These are phyloP conservation scores for Bombus confusus DNA, from an alignment of 1,140 invertebrate genomes.

Conservation along the genomic window DNA sequence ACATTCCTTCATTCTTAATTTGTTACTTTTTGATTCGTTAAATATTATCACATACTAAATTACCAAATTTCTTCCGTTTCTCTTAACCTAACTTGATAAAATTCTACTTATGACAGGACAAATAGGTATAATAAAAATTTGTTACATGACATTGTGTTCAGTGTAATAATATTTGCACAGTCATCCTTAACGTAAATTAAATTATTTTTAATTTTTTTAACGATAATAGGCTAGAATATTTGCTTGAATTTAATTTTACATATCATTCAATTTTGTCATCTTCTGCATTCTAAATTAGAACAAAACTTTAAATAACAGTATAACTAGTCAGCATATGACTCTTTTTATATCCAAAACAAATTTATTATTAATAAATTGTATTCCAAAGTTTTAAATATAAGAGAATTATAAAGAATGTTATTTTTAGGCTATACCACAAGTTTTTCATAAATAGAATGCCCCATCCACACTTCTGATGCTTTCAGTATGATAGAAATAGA, in stretches of 20 bases:
- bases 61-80: slow-evolving; percentile 35
- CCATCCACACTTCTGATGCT: slow-evolving; percentile 58
- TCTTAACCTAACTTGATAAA: slow-evolving; percentile 38
- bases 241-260: slow-evolving; percentile 1
- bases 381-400: slow-evolving; percentile 28
- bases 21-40: slow-evolving; percentile 11
- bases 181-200: slow-evolving; percentile 36
- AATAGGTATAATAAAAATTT: slow-evolving; percentile 35
- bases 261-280: neutral
- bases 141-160: neutral
- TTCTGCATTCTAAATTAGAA: neutral
- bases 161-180: slow-evolving; percentile 39
- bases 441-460: slow-evolving; percentile 54
- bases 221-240: neutral
- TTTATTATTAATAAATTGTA: slow-evolving; percentile 49
- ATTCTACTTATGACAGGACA: slow-evolving; percentile 29
- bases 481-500: slow-evolving; percentile 70
- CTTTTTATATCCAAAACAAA: neutral
- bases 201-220: neutral
- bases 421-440: slow-evolving; percentile 55
- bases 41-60: slow-evolving; percentile 4
- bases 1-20: slow-evolving; percentile 28
- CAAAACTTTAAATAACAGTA: neutral
- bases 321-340: neutral
- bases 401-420: slow-evolving; percentile 39